Base-by-base conservation (phyloP, 2,797 vertebrate genomes). In the Rhinichthys osculus region DNA sequence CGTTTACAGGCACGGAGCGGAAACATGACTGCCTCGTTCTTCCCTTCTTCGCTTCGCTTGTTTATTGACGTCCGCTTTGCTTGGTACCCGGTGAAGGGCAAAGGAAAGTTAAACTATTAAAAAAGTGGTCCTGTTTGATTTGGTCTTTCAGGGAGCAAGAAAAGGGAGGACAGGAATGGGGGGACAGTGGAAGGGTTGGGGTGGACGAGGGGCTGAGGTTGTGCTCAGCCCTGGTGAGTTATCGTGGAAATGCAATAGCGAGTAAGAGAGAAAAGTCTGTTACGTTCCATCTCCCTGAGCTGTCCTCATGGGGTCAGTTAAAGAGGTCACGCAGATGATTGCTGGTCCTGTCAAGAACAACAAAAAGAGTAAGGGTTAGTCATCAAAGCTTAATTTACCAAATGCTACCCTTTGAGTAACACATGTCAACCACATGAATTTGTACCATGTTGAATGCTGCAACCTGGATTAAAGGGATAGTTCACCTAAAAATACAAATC, bases 271-370 rank as follows among this genome's bases (percentile, higher is more conserved):
- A 91, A 92, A 91, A 91, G 86, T 96, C 95, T 96, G 93, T 96
- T 96, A 79, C 95, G 95, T 95, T 96, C 95, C 95, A 96, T 96
- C 92, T 90, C 94, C 93, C 81, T 80, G 77, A 77, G 90, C 87
- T 80, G 83, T 90, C 76, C 70, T 87, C 74, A 92, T 91, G 85
- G 86, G 84, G 88, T 90, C 88, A 74, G 81, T 47, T 42, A 38
- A 38, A 57, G 21, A 35, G 54, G 82, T 82, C 85, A 85, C 69
- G 17, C 59, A 64, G 83, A 79, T 50, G 5, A 77, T 33, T 72
- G 83, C 78, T 66, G 84, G 92, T 93, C 92, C 89, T 93, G 90
- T 84, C 30, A 21, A 69, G 44, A 70, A 84, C 88, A 71, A 91
- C 67, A 92, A 78, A 57, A 73, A 77, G 52, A 59, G 80, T 71